Conservation (phyloP, 2,888 invertebrate genomes). For the Drosophila rellima region DNA sequence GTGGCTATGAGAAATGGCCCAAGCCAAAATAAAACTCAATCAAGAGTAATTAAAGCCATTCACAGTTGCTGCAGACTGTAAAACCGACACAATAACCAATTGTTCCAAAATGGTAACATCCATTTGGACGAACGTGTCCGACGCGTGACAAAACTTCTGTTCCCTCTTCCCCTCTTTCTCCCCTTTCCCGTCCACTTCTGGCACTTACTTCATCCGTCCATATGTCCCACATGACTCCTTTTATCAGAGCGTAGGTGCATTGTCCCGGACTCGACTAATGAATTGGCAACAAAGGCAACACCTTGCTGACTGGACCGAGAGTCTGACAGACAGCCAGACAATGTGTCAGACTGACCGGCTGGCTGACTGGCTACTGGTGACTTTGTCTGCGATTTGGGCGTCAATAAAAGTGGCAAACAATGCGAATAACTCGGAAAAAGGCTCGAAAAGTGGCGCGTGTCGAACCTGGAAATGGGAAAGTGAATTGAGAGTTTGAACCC, state of each 20-base stretch:
- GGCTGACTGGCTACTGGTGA: slow-evolving; percentile 52
- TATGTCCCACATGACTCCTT: not conserved
- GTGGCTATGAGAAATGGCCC: slow-evolving; percentile 26
- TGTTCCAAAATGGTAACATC: slow-evolving; percentile 35
- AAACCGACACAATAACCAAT: slow-evolving; percentile 61
- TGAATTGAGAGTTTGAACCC: slow-evolving; percentile 44
- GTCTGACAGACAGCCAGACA: not conserved
- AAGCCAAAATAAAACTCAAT: slow-evolving; percentile 66
- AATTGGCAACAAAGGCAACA: slow-evolving; percentile 64
- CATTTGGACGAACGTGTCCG: slow-evolving; percentile 12
- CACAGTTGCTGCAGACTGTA: slow-evolving; percentile 52
- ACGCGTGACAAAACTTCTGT: slow-evolving; percentile 49
- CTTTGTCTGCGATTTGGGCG: slow-evolving; percentile 40
- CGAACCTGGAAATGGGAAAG: slow-evolving; percentile 36
- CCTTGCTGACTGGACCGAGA: slow-evolving; percentile 52
- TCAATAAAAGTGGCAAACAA: slow-evolving; percentile 75
- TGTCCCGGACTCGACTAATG: slow-evolving; percentile 51
- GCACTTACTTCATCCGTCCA: slow-evolving; percentile 4
- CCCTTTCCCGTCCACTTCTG: not conserved
- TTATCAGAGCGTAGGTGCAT: slow-evolving; percentile 52
- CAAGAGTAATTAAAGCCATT: slow-evolving; percentile 70
- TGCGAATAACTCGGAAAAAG: slow-evolving; percentile 51
- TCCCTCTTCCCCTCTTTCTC: not conserved
- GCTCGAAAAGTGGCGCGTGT: slow-evolving; percentile 60
- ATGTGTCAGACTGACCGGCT: not conserved